Conservation (phyloP, 1,140 invertebrate species). For the Caenorhabditis inopinata region DNA sequence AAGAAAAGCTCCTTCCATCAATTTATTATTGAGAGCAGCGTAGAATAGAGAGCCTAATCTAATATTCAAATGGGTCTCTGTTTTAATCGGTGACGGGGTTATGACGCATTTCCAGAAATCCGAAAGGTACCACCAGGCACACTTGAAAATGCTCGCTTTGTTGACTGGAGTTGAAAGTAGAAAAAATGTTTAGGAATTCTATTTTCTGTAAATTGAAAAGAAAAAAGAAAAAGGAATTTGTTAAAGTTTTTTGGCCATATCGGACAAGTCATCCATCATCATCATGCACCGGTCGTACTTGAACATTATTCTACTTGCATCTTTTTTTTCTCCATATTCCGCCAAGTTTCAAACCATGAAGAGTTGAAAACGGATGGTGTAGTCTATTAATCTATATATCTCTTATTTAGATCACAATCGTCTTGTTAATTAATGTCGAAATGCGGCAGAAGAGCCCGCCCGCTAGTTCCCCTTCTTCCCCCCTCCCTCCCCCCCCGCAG, state of each 20-base stretch:
- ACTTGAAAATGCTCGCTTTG: neutral
- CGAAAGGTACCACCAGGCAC: neutral
- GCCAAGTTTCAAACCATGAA: neutral
- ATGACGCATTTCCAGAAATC: neutral
- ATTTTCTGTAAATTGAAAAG: too few relatives aligned
- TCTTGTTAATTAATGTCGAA: too few relatives aligned
- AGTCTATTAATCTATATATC: too few relatives aligned
- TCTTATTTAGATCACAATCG: too few relatives aligned
- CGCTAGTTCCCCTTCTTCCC: too few relatives aligned
- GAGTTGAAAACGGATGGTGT: neutral
- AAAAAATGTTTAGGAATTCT: too few relatives aligned
- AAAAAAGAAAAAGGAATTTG: neutral
- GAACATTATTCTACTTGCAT: too few relatives aligned
- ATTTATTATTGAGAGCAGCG: neutral
- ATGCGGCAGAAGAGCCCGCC: too few relatives aligned
- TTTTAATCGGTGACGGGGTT: neutral
- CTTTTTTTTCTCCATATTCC: too few relatives aligned
- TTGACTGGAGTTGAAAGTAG: too few relatives aligned
- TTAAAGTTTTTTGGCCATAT: neutral
- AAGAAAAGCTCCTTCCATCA: neutral
- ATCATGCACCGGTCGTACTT: neutral
- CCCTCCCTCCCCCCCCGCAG: too few relatives aligned
- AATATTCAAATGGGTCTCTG: constrained; percentile 1
- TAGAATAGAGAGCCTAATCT: neutral
- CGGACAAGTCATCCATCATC: constrained; percentile 15